Conservation (phyloP, 37 sponge, comb jelly and placozoan genomes). For the Petrosia ficiformis region DNA sequence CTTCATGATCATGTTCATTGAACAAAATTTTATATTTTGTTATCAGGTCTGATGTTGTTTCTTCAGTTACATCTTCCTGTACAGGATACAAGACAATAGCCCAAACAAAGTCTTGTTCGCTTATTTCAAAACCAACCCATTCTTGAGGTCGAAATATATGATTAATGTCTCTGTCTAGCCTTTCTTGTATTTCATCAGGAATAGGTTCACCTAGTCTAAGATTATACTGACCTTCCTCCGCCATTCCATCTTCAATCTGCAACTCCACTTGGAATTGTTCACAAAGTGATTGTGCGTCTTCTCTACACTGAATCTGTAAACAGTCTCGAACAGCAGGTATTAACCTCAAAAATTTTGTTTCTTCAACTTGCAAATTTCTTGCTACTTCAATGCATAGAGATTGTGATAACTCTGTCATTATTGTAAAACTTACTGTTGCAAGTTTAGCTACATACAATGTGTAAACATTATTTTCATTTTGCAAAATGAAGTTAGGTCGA, state of each 20-base stretch:
- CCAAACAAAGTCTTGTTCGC: slow-evolving; percentile 13
- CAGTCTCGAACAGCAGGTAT: not conserved
- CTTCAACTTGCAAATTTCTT: not conserved
- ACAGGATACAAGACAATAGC: slow-evolving; percentile 37
- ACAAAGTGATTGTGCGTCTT: not conserved
- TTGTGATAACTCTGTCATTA: not conserved
- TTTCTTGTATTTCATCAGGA: slow-evolving; percentile 17
- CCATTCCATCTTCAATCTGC: not conserved
- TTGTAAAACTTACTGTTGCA: not conserved
- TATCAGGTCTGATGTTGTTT: not conserved
- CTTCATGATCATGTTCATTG: not conserved
- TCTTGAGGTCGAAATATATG: slow-evolving; percentile 47
- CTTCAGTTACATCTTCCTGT: not conserved
- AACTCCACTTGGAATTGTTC: not conserved
- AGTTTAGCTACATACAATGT: not conserved
- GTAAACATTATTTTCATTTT: not conserved
- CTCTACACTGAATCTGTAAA: not conserved
- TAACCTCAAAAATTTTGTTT: not conserved
- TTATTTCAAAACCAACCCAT: slow-evolving; percentile 47
- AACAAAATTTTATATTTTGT: not conserved
- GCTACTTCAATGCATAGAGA: not conserved
- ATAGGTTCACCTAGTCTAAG: slow-evolving; percentile 31
- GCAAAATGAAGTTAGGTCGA: not conserved
- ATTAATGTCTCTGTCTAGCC: slow-evolving; percentile 34
- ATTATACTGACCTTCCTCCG: not conserved